Base-by-base conservation (phyloP, 1,140 invertebrate genomes). In the Nymphalis io region DNA sequence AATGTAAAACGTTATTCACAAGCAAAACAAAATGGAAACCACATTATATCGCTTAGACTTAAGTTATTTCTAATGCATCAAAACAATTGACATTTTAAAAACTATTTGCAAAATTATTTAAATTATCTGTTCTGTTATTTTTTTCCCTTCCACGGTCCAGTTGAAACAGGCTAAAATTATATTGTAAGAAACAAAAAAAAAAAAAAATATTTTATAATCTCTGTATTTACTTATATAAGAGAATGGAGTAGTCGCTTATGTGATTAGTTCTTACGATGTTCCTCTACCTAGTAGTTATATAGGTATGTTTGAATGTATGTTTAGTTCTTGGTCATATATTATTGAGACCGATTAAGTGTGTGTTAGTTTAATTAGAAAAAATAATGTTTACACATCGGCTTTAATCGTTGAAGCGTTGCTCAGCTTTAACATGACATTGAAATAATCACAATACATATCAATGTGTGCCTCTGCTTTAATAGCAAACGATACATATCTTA, bases 391-490 rank as follows among this genome's bases (percentile, higher is more conserved):
- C 70, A 81, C 76, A 76, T 84, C 76, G 73, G 89, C 89, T 90
- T 90, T 88, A 76, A 82, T 75, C 80, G 82, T 84, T 85, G 74
- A 85, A 84, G 85, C 78, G 72, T 78, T 80, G 87, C 85, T 89
- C 81, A 61, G 70, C 70, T 75, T 79, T 73, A 77, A 69, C 60
- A 68, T 64, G 67, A 79, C 76, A 78, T 76, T 72, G 55, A 65
- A 78, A 74, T 72, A 80, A 81, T 84, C 82, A 85, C 83, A 81
- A 85, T 83, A 91, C 89, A 91, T 91, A 91, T 91, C 89, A 89
- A 88, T 78, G 85, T 91, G 89, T 91, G 89, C 89, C 89, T 91
- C 87, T 86, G 89, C 89, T 91, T 90, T 68, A 75, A 89, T 88
- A 88, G 87, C 85, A 89, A 87, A 80, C 73, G 70, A 85, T 85